Percentiles rank a stretch among this genome's conserved stretches.
These are phyloP conservation scores for Ceuthmochares aereus DNA, from an alignment of 2,113 vertebrate species.

Conservation along the genomic window DNA sequence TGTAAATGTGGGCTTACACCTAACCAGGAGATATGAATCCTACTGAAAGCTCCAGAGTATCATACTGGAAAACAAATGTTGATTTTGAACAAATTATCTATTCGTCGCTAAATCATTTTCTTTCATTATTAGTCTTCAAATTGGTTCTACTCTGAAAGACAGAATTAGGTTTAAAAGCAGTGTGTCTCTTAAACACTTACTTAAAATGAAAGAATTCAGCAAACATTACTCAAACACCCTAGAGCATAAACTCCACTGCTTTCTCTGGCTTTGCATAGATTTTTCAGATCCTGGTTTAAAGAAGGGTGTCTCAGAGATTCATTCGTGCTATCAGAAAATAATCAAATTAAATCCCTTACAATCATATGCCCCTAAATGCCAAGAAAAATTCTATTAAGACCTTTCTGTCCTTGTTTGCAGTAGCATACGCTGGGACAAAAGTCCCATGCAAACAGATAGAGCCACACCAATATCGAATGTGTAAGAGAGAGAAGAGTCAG, in stretches of 20 bases:
- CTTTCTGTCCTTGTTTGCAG: neutral
- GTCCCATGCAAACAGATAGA: neutral
- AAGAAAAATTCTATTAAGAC: neutral
- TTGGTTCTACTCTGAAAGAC: slow-evolving; percentile 60
- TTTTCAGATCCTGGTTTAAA: slow-evolving; percentile 23
- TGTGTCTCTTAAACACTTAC: slow-evolving; percentile 1
- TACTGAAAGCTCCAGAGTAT: slow-evolving; percentile 24
- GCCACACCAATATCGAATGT: neutral
- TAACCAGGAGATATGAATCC: neutral
- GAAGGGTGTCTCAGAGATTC: slow-evolving; percentile 15
- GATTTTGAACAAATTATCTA: slow-evolving; percentile 56
- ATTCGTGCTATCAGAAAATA: slow-evolving; percentile 23
- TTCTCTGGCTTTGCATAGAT: slow-evolving; percentile 35
- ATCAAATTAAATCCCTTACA: slow-evolving; percentile 15
- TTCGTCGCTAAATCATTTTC: slow-evolving; percentile 65
- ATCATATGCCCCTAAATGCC: neutral
- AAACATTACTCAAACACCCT: slow-evolving; percentile 36
- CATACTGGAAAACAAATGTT: slow-evolving; percentile 63
- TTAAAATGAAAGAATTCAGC: slow-evolving; percentile 41
- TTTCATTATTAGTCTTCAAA: slow-evolving; percentile 58
- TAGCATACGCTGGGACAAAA: neutral
- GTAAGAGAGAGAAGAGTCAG: neutral
- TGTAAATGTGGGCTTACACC: slow-evolving; percentile 32
- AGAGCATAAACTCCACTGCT: slow-evolving; percentile 20
- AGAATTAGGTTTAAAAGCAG: slow-evolving; percentile 52